Conservation (phyloP, 1,140 invertebrate species). For the Nasonia longicornis region DNA sequence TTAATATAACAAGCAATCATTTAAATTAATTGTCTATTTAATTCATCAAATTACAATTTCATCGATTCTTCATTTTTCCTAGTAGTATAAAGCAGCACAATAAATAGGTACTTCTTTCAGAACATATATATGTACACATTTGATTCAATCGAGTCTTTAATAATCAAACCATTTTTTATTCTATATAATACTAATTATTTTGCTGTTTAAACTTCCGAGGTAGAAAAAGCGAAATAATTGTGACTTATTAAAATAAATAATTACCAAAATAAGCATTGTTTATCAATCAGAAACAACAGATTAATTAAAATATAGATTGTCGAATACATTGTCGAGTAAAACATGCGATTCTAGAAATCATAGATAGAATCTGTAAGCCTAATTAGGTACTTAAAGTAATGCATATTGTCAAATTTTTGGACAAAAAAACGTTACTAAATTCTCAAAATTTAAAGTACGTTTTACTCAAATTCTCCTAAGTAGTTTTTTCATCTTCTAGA, state of each 20-base stretch:
- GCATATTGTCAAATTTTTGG: not conserved
- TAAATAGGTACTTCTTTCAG: constrained; percentile 28
- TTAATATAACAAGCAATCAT: constrained; percentile 28
- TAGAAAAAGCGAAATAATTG: not conserved
- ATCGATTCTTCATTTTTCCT: constrained; percentile 18
- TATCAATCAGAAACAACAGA: constrained; percentile 5
- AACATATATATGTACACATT: constrained; percentile 28
- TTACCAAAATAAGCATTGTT: constrained; percentile 17
- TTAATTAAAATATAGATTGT: constrained; percentile 26
- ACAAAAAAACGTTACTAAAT: not conserved
- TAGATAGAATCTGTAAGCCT: not conserved
- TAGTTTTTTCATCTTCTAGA: constrained; percentile 8
- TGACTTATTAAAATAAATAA: constrained; percentile 30
- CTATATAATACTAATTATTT: constrained; percentile 24
- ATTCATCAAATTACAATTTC: constrained; percentile 28
- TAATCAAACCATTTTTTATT: constrained; percentile 24
- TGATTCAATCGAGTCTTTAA: constrained; percentile 7
- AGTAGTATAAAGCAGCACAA: constrained; percentile 32
- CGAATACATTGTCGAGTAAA: constrained; percentile 19
- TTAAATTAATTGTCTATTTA: constrained; percentile 34
- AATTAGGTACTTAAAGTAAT: constrained; percentile 1
- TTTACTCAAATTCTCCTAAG: constrained; percentile 27
- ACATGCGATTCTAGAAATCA: constrained; percentile 9
- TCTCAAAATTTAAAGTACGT: constrained; percentile 7
- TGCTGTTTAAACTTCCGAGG: constrained; percentile 24